A percentile compares a stretch with the other conserved stretches of the same genome.
phyloP scores from a whole-genome alignment of 2,888 invertebrate genomes.

The Diogma glabrata region DNA sequence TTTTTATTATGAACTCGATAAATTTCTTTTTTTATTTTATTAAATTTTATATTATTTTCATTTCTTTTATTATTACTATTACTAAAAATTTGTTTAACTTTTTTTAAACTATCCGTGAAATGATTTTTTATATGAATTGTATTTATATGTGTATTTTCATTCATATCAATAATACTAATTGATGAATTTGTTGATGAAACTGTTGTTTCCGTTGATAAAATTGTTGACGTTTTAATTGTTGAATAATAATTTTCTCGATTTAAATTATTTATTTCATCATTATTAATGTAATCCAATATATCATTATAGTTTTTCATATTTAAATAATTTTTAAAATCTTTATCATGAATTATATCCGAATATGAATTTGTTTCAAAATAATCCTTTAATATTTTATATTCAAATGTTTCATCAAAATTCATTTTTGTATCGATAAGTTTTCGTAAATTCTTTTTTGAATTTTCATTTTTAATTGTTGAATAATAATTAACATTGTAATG shows the following conservation, averaged over 20 bases:
- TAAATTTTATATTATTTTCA: not conserved
- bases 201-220: not conserved
- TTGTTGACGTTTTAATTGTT: not conserved
- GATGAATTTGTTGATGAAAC: not conserved
- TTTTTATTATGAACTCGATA: slow-evolving; percentile 7
- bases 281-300: slow-evolving; percentile 31
- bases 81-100: slow-evolving; percentile 2
- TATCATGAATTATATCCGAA: slow-evolving; percentile 34
- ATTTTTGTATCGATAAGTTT: not conserved
- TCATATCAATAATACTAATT: not conserved
- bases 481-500: not conserved
- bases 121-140: not conserved
- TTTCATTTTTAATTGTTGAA: no score
- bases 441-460: no score
- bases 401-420: slow-evolving; percentile 28
- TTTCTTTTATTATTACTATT: not conserved
- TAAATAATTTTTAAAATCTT: slow-evolving; percentile 32
- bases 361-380: slow-evolving; percentile 35
- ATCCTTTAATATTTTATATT: slow-evolving; percentile 32
- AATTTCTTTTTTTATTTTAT: not conserved
- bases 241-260: not conserved
- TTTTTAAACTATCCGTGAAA: slow-evolving; percentile 6
- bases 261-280: slow-evolving; percentile 21
- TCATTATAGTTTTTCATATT: slow-evolving; percentile 34
- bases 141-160: not conserved